phyloP scores from a whole-genome alignment of 2,113 vertebrate genomes.

The Henicopernis longicauda region DNA sequence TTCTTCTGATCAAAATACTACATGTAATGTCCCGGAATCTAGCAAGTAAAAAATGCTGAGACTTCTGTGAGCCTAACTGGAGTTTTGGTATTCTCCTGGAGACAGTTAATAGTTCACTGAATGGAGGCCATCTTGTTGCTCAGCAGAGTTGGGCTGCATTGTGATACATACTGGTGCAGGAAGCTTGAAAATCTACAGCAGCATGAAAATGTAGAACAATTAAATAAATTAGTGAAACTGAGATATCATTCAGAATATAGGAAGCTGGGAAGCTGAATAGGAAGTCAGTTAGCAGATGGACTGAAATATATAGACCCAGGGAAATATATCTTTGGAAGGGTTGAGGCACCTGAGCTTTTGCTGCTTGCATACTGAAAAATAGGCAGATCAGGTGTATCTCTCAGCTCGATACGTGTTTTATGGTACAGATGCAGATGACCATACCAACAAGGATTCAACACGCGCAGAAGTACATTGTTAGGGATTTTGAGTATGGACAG shows the following conservation, averaged over 20 bases:
- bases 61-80: neutral
- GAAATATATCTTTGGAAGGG: neutral
- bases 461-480: neutral
- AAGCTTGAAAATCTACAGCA: neutral
- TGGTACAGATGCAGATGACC: neutral
- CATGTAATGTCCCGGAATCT: fast-evolving
- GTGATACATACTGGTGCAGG: neutral
- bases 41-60: neutral
- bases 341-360: neutral
- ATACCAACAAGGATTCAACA: neutral
- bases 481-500: neutral
- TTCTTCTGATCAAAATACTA: neutral
- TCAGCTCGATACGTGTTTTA: neutral
- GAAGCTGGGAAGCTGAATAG: neutral
- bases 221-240: neutral
- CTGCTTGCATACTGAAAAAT: neutral
- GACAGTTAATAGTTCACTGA: neutral
- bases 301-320: neutral
- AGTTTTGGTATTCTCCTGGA: neutral
- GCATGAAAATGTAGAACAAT: neutral
- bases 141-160: neutral
- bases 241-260: neutral
- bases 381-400: neutral
- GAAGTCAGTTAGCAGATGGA: neutral
- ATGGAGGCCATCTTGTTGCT: neutral